Percentiles rank a stretch among this genome's conserved stretches.
Evolutionary conservation across 2,888 invertebrate genomes (phyloP).

Genomic region (Caenorhabditis sulstoni): DNA sequence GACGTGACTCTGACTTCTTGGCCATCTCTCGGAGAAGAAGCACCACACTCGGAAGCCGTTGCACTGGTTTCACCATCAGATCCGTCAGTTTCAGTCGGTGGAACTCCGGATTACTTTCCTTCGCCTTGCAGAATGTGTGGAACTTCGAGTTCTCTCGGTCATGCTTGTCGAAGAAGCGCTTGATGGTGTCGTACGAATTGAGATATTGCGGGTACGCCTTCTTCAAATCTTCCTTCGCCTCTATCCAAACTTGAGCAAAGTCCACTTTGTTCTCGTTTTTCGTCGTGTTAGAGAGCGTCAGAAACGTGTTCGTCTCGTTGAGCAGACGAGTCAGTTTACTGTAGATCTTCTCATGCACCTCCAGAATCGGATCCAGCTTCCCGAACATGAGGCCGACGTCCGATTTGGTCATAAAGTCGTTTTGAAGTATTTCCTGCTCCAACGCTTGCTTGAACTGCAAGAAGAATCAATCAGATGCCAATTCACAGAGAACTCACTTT

Average conservation of each 20-base stretch:
- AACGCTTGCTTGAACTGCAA: slow-evolving; percentile 91
- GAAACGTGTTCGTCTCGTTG: slow-evolving; percentile 85
- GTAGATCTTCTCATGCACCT: slow-evolving; percentile 88
- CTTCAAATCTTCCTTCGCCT: slow-evolving; percentile 79
- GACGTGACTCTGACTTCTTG: slow-evolving; percentile 89
- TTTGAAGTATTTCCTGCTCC: slow-evolving; percentile 90
- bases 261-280: slow-evolving; percentile 57
- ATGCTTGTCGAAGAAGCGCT: slow-evolving; percentile 92
- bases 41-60: slow-evolving; percentile 95
- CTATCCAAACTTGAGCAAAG: slow-evolving; percentile 85
- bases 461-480: no score
- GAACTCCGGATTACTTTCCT: slow-evolving; percentile 89
- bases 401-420: slow-evolving; percentile 82
- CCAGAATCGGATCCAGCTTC: slow-evolving; percentile 88
- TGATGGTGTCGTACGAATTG: slow-evolving; percentile 97
- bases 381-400: slow-evolving; percentile 70
- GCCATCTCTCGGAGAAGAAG: slow-evolving; percentile 88
- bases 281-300: slow-evolving; percentile 27
- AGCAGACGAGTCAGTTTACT: slow-evolving; percentile 84
- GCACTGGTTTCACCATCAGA: slow-evolving; percentile 96
- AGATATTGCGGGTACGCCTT: slow-evolving; percentile 95
- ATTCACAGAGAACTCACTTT: no score
- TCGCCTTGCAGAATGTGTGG: slow-evolving; percentile 93
- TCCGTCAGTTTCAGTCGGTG: slow-evolving; percentile 96
- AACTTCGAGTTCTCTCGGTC: slow-evolving; percentile 94